A percentile compares a stretch with the other conserved stretches of the same genome.
Evolutionary conservation across 2,113 vertebrate genomes (phyloP).

Genomic region (Ctenodactylus gundi): DNA sequence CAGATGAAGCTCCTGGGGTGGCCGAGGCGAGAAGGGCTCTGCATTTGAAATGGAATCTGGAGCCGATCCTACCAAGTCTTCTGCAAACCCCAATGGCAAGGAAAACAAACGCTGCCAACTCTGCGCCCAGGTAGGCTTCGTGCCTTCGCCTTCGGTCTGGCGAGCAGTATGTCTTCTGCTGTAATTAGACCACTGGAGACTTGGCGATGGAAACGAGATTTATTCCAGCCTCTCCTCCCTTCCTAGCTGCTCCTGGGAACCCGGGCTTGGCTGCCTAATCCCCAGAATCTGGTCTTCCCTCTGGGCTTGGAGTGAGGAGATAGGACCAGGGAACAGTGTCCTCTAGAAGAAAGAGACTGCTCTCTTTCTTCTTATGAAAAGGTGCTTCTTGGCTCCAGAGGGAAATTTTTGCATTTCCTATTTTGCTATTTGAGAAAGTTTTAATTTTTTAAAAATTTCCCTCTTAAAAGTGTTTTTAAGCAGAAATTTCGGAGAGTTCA

Average conservation of each 20-base stretch:
- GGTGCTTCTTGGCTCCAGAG: not conserved
- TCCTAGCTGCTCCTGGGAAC: not conserved
- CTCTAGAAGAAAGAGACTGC: not conserved
- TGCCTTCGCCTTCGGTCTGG: not conserved
- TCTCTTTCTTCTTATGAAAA: not conserved
- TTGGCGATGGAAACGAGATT: not conserved
- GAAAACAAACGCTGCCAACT: not conserved
- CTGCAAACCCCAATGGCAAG: not conserved
- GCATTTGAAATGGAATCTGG: not conserved
- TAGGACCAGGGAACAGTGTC: not conserved
- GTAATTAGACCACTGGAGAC: slow-evolving; percentile 64
- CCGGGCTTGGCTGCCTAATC: not conserved
- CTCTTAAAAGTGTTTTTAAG: not conserved
- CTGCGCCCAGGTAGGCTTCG: not conserved
- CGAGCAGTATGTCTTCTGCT: not conserved
- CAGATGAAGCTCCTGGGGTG: not conserved
- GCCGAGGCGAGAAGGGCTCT: not conserved
- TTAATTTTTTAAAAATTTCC: not conserved
- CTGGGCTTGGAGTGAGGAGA: not conserved
- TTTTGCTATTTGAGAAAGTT: not conserved
- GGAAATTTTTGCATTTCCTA: not conserved
- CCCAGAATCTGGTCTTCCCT: not conserved
- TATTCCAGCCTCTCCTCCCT: slow-evolving; percentile 2
- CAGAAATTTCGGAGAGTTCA: not conserved
- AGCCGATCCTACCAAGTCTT: not conserved